Conservation (phyloP, 2,888 invertebrate species). For the Cordilura impudica region DNA sequence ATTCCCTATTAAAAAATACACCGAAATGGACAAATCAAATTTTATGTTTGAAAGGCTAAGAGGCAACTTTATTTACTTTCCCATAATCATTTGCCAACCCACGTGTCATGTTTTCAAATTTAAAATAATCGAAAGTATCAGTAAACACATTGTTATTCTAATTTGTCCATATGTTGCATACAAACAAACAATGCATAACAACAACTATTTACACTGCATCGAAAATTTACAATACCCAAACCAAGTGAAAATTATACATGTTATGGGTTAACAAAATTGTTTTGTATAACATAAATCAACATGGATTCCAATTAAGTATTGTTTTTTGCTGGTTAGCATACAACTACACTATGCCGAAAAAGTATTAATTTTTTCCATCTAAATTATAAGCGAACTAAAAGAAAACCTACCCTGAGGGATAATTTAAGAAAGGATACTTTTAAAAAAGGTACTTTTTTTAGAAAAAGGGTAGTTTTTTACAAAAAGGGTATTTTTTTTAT, state of each 20-base stretch:
- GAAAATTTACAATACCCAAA: conserved; percentile 15
- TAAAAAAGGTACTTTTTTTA: too few relatives aligned
- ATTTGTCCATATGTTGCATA: conserved; percentile 8
- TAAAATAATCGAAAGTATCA: conserved; percentile 11
- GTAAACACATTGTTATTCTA: not conserved
- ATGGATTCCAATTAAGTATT: conserved; percentile 13
- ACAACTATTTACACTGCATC: not conserved
- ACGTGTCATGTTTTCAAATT: not conserved
- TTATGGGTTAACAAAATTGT: conserved; percentile 28
- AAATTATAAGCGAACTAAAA: too few relatives aligned
- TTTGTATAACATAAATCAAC: conserved; percentile 42
- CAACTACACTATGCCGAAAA: too few relatives aligned
- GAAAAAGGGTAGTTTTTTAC: too few relatives aligned
- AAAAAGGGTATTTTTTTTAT: too few relatives aligned
- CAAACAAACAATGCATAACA: not conserved
- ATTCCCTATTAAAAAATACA: too few relatives aligned
- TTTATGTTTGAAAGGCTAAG: too few relatives aligned
- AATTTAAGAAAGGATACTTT: too few relatives aligned
- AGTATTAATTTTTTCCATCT: too few relatives aligned
- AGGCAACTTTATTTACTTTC: too few relatives aligned
- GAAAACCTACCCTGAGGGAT: too few relatives aligned
- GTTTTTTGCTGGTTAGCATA: not conserved
- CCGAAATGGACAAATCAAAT: too few relatives aligned
- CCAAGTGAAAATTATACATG: conserved; percentile 41
- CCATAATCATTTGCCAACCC: not conserved